Percentiles rank a stretch among this genome's conserved stretches.
Evolutionary conservation across 2,888 invertebrate genomes (phyloP).

Genomic region (Pogonocherus hispidulus): DNA sequence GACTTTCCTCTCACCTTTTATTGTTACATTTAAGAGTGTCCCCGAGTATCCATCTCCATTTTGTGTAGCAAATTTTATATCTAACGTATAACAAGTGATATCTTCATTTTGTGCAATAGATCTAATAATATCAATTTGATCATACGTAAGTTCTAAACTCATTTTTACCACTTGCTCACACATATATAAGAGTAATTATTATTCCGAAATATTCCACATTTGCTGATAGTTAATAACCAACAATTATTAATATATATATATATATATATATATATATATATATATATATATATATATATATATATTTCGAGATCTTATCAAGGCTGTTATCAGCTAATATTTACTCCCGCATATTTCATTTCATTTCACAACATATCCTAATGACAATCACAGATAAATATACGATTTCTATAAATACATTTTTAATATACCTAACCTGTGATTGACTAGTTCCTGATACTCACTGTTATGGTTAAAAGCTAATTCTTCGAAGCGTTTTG

Average conservation of each 20-base stretch:
- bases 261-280: background rate
- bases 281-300: no score
- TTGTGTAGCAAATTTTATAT: background rate
- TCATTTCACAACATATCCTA: no score
- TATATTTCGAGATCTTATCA: no score
- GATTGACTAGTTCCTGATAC: no score
- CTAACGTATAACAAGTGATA: background rate
- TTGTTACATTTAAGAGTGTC: background rate
- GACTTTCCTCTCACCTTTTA: background rate
- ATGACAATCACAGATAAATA: no score
- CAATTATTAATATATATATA: no score
- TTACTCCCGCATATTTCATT: no score
- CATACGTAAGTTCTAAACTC: background rate
- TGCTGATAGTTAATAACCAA: background rate
- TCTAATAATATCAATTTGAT: background rate
- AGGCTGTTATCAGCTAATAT: no score
- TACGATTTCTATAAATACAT: no score
- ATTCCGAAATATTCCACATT: background rate
- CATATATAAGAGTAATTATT: background rate
- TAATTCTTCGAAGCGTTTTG: no score
- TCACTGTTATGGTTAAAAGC: no score
- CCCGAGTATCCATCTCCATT: background rate
- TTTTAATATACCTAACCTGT: no score
- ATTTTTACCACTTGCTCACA: background rate
- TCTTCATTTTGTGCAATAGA: background rate